These are phyloP conservation scores for Hapalemur alaotrensis DNA, from an alignment of 2,797 vertebrate species.

Conservation along the genomic window DNA sequence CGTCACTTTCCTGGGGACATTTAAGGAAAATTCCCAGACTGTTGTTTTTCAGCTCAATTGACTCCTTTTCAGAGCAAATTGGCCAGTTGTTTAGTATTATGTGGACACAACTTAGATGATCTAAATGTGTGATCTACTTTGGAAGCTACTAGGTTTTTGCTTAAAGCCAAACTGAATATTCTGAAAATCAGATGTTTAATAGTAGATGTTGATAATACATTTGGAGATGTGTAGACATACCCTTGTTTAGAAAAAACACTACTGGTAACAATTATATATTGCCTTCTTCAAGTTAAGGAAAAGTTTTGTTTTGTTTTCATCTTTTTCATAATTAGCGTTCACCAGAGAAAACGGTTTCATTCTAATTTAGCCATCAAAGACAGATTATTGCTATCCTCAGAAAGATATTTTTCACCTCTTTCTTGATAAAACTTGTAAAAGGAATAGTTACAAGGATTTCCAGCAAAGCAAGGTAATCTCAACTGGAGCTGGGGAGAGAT, in stretches of 20 bases:
- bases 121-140: background rate
- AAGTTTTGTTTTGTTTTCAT: background rate
- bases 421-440: slow-evolving; percentile 8
- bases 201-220: background rate
- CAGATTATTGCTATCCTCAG: background rate
- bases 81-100: background rate
- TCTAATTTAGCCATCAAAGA: background rate
- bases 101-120: background rate
- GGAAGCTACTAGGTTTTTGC: background rate
- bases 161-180: background rate
- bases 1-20: background rate
- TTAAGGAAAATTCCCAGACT: background rate
- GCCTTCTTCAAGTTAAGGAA: background rate
- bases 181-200: background rate
- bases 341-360: background rate
- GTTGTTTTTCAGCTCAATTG: background rate
- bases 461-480: background rate
- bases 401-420: background rate
- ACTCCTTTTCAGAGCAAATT: background rate
- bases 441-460: background rate
- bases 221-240: background rate
- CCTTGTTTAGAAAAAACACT: background rate
- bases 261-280: background rate
- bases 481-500: background rate
- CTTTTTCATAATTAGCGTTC: background rate